Evolutionary conservation across 2,888 invertebrate species (phyloP).

Genomic region (Drosophila fulvimacula): DNA sequence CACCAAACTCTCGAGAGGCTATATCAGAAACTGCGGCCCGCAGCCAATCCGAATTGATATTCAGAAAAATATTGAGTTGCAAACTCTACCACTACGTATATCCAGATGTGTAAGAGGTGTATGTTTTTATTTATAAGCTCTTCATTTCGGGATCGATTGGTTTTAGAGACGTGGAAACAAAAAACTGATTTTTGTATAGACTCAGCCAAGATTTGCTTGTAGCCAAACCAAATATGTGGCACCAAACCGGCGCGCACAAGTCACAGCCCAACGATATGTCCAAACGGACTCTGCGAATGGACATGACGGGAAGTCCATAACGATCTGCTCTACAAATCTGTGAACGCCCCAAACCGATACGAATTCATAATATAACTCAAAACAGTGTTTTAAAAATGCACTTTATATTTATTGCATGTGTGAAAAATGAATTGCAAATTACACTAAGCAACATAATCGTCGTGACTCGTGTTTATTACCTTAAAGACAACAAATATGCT

Average conservation of each 20-base stretch:
- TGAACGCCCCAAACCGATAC: conserved; percentile 2
- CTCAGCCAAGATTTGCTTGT: background rate
- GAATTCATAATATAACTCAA: background rate
- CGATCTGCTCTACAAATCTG: conserved; percentile 29
- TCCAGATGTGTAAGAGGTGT: background rate
- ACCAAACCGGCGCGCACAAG: background rate
- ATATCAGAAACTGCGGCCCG: conserved; percentile 4
- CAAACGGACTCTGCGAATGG: conserved; percentile 23
- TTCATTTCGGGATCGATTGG: background rate
- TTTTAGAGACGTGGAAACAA: background rate
- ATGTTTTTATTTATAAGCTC: background rate
- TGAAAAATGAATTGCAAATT: conserved; percentile 52
- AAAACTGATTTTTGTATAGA: background rate
- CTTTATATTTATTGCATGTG: conserved; percentile 56
- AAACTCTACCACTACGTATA: background rate
- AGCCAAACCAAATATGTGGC: background rate
- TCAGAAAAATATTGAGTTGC: background rate
- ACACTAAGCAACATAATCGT: conserved; percentile 42
- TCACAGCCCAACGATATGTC: background rate
- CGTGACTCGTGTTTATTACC: background rate
- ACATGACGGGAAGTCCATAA: conserved; percentile 70
- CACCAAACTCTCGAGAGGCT: conserved; percentile 54
- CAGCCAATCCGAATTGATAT: background rate
- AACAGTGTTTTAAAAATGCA: background rate
- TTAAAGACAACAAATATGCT: background rate